Evolutionary conservation across 2,888 invertebrate genomes (phyloP).

Genomic region (Melanophora roralis): DNA sequence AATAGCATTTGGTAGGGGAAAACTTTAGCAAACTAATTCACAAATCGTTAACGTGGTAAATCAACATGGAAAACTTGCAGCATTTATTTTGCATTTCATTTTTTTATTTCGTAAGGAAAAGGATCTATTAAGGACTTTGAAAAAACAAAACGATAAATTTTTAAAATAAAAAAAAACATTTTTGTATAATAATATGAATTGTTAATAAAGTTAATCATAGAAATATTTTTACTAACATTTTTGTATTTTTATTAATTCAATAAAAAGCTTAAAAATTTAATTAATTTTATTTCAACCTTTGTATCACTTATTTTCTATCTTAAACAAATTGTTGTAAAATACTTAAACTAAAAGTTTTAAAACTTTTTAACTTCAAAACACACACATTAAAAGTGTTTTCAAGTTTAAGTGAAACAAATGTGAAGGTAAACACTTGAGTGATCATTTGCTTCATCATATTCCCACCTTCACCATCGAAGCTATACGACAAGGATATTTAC

Average conservation of each 20-base stretch:
- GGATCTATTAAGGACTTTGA: background rate
- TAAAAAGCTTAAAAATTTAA: background rate
- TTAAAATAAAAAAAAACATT: conserved; percentile 6
- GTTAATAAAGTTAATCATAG: no score
- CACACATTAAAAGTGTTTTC: background rate
- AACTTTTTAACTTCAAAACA: background rate
- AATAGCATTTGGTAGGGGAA: background rate
- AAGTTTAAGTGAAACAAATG: background rate
- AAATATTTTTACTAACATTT: no score
- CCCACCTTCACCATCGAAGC: background rate
- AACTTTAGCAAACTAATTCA: conserved; percentile 67
- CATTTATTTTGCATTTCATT: conserved; percentile 14
- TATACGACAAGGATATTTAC: background rate
- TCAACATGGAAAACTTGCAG: conserved; percentile 38
- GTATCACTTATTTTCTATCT: background rate
- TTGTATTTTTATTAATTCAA: background rate
- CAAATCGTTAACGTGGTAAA: conserved; percentile 71
- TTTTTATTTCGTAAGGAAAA: background rate
- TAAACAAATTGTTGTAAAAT: background rate
- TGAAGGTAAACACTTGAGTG: conserved; percentile 19
- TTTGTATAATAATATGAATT: no score
- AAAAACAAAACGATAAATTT: conserved; percentile 15
- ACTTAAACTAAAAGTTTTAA: background rate
- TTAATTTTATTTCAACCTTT: background rate
- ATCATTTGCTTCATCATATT: background rate